Evolutionary conservation across 1,140 invertebrate species (phyloP).

Genomic region (Asobara japonica): DNA sequence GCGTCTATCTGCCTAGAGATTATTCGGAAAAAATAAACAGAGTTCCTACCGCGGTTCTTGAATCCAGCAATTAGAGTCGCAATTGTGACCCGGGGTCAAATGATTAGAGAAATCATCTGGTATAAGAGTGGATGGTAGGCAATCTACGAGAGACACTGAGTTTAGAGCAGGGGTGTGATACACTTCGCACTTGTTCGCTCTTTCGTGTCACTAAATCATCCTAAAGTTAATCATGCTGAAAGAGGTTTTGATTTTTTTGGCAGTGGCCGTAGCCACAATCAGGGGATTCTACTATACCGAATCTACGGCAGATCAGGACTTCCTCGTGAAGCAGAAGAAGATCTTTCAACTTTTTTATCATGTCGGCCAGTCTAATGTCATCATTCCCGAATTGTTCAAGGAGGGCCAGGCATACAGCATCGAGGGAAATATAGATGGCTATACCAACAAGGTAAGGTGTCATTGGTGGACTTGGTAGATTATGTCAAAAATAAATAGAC

Average conservation of each 20-base stretch:
- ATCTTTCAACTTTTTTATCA: constrained; percentile 73
- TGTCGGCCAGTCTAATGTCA: constrained; percentile 67
- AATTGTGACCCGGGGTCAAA: not conserved
- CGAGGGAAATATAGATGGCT: constrained; percentile 67
- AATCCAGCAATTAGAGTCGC: not conserved
- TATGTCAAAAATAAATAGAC: not conserved
- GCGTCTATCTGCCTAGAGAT: not conserved
- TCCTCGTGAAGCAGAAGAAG: constrained; percentile 69
- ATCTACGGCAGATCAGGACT: constrained; percentile 63
- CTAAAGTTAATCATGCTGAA: constrained; percentile 39
- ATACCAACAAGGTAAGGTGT: constrained; percentile 51
- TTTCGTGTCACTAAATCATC: not conserved
- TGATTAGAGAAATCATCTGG: constrained; percentile 2
- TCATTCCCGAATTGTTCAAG: constrained; percentile 61
- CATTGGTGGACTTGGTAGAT: not conserved
- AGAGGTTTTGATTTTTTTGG: constrained; percentile 42
- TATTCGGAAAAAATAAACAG: not conserved
- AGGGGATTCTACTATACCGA: constrained; percentile 39
- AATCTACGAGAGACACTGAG: not conserved
- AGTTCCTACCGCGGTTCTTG: not conserved
- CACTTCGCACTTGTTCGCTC: not conserved
- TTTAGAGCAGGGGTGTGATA: not conserved
- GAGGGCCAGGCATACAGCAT: constrained; percentile 69
- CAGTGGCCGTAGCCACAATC: constrained; percentile 37
- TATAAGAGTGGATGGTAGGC: constrained; percentile 8